These are phyloP conservation scores for Muntiacus reevesi DNA, from an alignment of 2,113 vertebrate species.

Conservation along the genomic window DNA sequence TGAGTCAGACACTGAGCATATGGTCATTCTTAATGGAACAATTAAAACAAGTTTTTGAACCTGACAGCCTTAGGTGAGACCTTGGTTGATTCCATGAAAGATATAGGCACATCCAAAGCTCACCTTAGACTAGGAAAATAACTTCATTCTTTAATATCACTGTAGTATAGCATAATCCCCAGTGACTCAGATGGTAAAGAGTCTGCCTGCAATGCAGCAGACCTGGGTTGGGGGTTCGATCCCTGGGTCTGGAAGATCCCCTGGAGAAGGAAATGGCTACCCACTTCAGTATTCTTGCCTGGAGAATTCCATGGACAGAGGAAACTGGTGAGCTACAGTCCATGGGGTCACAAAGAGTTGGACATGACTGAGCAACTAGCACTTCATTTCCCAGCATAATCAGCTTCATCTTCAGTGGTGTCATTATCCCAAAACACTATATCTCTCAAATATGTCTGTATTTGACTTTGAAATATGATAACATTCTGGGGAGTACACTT, in stretches of 20 bases:
- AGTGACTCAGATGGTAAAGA: background rate
- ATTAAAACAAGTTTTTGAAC: background rate
- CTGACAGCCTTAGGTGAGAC: background rate
- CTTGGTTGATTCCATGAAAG: background rate
- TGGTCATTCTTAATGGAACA: background rate
- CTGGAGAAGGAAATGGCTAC: background rate
- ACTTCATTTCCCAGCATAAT: background rate
- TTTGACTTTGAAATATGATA: background rate
- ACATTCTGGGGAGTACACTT: background rate
- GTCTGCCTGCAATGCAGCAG: background rate
- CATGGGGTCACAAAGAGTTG: background rate
- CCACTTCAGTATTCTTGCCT: background rate
- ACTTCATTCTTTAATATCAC: background rate
- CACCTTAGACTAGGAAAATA: background rate
- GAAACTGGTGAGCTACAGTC: background rate
- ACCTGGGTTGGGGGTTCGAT: background rate
- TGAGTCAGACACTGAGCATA: background rate
- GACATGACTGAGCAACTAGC: background rate
- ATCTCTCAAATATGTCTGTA: background rate
- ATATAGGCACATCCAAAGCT: background rate
- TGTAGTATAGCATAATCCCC: background rate
- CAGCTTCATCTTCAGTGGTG: background rate
- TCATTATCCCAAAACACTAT: background rate
- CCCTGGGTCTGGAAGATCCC: background rate
- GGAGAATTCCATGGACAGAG: background rate